Percentiles rank a stretch among this genome's conserved stretches.
Conservation (phyloP, 1,140 invertebrate genomes). For the Macrobrachium nipponense region DNA sequence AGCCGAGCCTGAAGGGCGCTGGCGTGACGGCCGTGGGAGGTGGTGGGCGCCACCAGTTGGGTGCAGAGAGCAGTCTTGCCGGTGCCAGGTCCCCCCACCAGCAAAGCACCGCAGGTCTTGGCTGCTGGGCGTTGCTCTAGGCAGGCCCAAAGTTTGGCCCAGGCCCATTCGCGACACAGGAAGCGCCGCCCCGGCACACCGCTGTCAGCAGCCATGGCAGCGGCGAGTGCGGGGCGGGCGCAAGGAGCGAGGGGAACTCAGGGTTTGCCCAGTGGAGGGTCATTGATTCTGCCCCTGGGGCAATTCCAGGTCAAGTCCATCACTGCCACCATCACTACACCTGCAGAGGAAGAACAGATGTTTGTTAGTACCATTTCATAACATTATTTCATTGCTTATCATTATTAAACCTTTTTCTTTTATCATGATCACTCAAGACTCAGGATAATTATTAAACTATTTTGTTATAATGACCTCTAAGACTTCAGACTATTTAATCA, state of each 20-base stretch:
- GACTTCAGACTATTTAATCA: too few relatives aligned
- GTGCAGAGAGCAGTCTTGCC: conserved; percentile 84
- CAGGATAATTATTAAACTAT: too few relatives aligned
- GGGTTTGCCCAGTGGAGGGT: conserved; percentile 31
- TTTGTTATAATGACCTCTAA: too few relatives aligned
- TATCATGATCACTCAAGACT: too few relatives aligned
- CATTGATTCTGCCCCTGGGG: too few relatives aligned
- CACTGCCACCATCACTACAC: too few relatives aligned
- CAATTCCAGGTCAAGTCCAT: too few relatives aligned
- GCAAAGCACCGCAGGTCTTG: conserved; percentile 80
- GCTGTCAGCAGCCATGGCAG: conserved; percentile 46
- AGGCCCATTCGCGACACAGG: conserved; percentile 92
- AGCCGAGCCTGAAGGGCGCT: conserved; percentile 79
- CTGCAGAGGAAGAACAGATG: too few relatives aligned
- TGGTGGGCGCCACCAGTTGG: conserved; percentile 82
- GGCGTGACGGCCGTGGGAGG: conserved; percentile 77
- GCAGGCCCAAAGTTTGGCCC: conserved; percentile 83
- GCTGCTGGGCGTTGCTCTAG: conserved; percentile 65
- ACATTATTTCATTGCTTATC: too few relatives aligned
- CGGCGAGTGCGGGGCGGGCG: conserved; percentile 42
- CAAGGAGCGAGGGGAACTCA: conserved; percentile 32
- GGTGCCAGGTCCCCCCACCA: conserved; percentile 89
- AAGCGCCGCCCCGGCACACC: conserved; percentile 74
- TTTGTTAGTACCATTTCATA: too few relatives aligned
- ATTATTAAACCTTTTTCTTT: too few relatives aligned